A percentile compares a stretch with the other conserved stretches of the same genome.
Conservation (phyloP, 2,888 invertebrate genomes). For the Arenicola marina region DNA sequence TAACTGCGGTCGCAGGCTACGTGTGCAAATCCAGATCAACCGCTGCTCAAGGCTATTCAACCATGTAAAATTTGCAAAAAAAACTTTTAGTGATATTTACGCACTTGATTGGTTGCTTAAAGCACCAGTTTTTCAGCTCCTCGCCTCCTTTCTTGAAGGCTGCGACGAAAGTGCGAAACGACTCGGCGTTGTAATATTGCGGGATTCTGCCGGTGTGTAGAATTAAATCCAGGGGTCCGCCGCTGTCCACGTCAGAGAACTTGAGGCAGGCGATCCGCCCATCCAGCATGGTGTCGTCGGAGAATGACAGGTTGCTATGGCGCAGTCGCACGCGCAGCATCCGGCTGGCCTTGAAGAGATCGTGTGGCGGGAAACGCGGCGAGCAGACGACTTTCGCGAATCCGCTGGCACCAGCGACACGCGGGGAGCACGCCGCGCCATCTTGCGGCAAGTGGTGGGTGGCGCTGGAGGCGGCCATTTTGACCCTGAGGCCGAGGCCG, state of each 20-base stretch:
- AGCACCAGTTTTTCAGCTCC: background rate
- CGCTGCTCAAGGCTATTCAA: too few relatives aligned
- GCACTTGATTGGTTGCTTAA: too few relatives aligned
- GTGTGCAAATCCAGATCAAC: too few relatives aligned
- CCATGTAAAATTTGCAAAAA: too few relatives aligned
- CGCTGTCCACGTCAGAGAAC: conserved; percentile 23
- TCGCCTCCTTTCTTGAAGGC: conserved; percentile 14
- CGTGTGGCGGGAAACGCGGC: conserved; percentile 25
- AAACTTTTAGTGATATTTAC: too few relatives aligned
- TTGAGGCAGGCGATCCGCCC: conserved; percentile 26
- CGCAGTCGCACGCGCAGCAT: conserved; percentile 22
- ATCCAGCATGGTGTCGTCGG: conserved; percentile 26
- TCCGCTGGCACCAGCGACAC: conserved; percentile 24
- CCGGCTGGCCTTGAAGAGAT: conserved; percentile 21
- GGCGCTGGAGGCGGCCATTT: too few relatives aligned
- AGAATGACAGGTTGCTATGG: conserved; percentile 25
- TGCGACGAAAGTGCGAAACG: conserved; percentile 9
- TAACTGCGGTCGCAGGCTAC: too few relatives aligned
- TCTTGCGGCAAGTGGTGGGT: too few relatives aligned
- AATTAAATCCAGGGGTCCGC: conserved; percentile 25
- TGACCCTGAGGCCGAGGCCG: too few relatives aligned
- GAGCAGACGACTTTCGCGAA: conserved; percentile 25
- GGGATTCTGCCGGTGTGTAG: conserved; percentile 26
- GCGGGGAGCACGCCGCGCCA: too few relatives aligned
- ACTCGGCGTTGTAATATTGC: conserved; percentile 18